These are phyloP conservation scores for Polymixis lichenea DNA, from an alignment of 2,888 invertebrate genomes.

Conservation along the genomic window DNA sequence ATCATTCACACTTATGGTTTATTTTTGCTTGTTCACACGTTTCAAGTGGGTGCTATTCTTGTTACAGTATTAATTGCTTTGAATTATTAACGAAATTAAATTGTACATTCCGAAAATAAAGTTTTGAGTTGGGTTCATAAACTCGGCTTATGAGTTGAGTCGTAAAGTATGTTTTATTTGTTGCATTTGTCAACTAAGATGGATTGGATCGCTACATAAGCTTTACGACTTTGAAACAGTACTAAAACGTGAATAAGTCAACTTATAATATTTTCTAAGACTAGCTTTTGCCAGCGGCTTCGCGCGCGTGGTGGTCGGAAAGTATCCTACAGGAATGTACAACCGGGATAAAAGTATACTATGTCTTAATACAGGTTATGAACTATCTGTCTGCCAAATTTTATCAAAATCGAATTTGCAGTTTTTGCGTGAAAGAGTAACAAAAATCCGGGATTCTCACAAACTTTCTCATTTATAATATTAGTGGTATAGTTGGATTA, in stretches of 20 bases:
- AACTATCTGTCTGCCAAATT: too few species aligned
- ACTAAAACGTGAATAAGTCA: slow-evolving; percentile 40
- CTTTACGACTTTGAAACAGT: slow-evolving; percentile 37
- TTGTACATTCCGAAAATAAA: slow-evolving; percentile 58
- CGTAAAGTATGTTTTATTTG: slow-evolving; percentile 46
- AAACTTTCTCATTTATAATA: too few species aligned
- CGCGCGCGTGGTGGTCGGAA: too few species aligned
- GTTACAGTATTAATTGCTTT: slow-evolving; percentile 82
- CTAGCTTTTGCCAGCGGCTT: too few species aligned
- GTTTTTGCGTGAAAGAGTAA: too few species aligned
- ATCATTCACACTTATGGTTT: slow-evolving; percentile 69
- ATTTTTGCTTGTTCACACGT: slow-evolving; percentile 68
- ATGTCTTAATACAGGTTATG: too few species aligned
- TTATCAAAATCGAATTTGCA: too few species aligned
- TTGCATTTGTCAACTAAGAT: slow-evolving; percentile 42
- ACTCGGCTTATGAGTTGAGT: slow-evolving; percentile 32
- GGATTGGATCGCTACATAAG: slow-evolving; percentile 23
- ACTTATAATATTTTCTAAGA: background rate
- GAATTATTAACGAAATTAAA: slow-evolving; percentile 73
- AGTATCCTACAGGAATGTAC: too few species aligned
- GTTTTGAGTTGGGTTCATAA: slow-evolving; percentile 44
- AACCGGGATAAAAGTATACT: too few species aligned
- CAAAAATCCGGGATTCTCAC: too few species aligned
- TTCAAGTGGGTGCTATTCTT: slow-evolving; percentile 80
- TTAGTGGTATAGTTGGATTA: too few species aligned